These are phyloP conservation scores for Dicrostonyx torquatus DNA, from an alignment of 2,797 vertebrate genomes.

Conservation along the genomic window DNA sequence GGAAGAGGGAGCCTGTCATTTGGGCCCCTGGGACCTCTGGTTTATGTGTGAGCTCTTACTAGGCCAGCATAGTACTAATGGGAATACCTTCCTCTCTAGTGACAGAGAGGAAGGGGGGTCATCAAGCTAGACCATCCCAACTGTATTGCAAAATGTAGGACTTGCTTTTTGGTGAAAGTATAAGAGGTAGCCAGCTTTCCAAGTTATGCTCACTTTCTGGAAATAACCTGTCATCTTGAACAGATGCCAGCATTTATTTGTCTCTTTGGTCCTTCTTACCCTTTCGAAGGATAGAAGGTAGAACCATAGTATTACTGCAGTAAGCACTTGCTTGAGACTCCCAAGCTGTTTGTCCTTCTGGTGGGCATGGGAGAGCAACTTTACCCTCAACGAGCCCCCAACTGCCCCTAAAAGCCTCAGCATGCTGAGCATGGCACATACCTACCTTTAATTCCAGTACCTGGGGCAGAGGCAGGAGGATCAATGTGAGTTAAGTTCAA, in stretches of 20 bases:
- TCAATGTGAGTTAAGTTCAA: background rate
- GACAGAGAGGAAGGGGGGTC: background rate
- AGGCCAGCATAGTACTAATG: background rate
- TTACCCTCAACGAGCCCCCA: background rate
- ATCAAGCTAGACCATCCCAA: background rate
- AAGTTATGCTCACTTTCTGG: background rate
- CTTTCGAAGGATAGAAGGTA: background rate
- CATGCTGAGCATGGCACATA: background rate
- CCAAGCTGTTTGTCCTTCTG: background rate
- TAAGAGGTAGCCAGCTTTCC: background rate
- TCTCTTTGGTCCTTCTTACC: background rate
- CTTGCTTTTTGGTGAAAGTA: conserved; percentile 17
- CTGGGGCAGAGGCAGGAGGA: background rate
- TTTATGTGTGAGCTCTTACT: background rate
- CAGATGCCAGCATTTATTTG: background rate
- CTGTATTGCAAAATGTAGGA: conserved; percentile 33
- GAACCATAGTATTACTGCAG: background rate
- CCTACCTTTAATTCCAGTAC: background rate
- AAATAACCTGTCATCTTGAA: background rate
- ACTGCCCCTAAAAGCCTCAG: background rate
- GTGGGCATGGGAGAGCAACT: background rate
- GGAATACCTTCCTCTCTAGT: conserved; percentile 31
- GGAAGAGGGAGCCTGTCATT: fast-evolving
- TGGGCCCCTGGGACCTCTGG: background rate
- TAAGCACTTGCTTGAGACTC: background rate